phyloP scores from a whole-genome alignment of 2,113 vertebrate genomes.

The Spermophilus dauricus region DNA sequence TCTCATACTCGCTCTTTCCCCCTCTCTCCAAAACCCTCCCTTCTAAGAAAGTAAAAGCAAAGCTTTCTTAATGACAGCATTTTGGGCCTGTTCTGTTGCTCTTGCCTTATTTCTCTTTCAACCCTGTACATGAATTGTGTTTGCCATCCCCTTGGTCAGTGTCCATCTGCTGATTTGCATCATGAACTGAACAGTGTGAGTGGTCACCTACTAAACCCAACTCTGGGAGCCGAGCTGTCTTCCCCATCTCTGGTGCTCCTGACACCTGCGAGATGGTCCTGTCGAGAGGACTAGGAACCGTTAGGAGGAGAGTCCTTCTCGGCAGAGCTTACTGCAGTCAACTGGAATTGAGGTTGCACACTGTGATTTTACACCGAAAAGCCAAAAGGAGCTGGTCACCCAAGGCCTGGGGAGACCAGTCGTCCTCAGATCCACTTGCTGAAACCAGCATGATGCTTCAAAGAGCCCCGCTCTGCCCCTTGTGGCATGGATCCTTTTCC shows the following conservation, averaged over 20 bases:
- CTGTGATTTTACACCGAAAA: constrained; percentile 84
- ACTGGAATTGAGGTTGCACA: constrained; percentile 87
- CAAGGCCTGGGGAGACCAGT: constrained; percentile 55
- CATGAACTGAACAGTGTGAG: constrained; percentile 54
- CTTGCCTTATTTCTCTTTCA: constrained; percentile 72
- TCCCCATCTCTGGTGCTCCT: constrained; percentile 81
- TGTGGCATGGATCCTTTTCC: constrained; percentile 12
- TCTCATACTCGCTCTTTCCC: neutral
- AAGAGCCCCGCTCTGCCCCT: constrained; percentile 65
- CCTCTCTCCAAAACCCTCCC: neutral
- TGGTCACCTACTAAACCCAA: constrained; percentile 3
- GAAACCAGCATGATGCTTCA: constrained; percentile 79
- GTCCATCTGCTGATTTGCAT: constrained; percentile 62
- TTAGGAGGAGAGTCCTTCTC: constrained; percentile 60
- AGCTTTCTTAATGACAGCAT: neutral
- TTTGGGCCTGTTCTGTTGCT: constrained; percentile 42
- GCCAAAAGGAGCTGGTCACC: constrained; percentile 76
- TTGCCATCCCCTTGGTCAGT: constrained; percentile 42
- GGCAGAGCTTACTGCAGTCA: constrained; percentile 73
- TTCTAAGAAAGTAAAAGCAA: constrained; percentile 34
- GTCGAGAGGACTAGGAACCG: constrained; percentile 64
- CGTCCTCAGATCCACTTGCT: constrained; percentile 62
- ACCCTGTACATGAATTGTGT: constrained; percentile 34
- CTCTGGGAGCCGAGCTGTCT: constrained; percentile 56
- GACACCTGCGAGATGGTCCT: constrained; percentile 79